Conservation (phyloP, 2,797 vertebrate genomes). For the Fratercula arctica region DNA sequence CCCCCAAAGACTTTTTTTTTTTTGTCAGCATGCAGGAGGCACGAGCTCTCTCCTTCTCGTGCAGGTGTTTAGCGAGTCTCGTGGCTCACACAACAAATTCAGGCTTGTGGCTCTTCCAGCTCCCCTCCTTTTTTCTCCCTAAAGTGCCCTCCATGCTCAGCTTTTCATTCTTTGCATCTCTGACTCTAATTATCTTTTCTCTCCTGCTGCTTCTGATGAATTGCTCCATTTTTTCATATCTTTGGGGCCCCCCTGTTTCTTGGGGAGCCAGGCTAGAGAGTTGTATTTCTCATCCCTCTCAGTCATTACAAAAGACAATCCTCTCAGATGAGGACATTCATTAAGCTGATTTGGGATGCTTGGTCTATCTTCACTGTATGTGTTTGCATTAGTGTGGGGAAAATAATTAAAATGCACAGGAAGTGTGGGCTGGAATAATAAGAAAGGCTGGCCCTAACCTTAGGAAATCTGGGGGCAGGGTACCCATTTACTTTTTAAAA, state of each 20-base stretch:
- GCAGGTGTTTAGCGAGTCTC: slow-evolving; percentile 35
- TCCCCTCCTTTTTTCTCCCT: slow-evolving; percentile 44
- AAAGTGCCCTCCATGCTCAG: slow-evolving; percentile 49
- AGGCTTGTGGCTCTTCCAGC: slow-evolving; percentile 24
- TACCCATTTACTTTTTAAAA: not conserved
- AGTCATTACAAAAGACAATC: slow-evolving; percentile 50
- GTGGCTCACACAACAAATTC: slow-evolving; percentile 39
- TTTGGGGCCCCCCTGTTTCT: slow-evolving; percentile 42
- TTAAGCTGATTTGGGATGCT: slow-evolving; percentile 51
- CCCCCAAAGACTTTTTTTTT: not conserved
- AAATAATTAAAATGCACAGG: slow-evolving; percentile 38
- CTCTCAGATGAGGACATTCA: slow-evolving; percentile 48
- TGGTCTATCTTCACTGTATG: not conserved
- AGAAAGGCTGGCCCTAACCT: not conserved
- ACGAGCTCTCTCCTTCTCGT: not conserved
- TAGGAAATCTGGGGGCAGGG: not conserved
- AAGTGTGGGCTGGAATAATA: slow-evolving; percentile 13
- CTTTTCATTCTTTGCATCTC: slow-evolving; percentile 36
- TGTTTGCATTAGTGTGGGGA: slow-evolving; percentile 6
- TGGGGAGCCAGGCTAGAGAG: slow-evolving; percentile 27
- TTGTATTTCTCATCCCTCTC: slow-evolving; percentile 33
- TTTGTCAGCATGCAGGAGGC: not conserved
- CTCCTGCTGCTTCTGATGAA: slow-evolving; percentile 70
- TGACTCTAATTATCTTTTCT: slow-evolving; percentile 66
- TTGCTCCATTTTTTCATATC: slow-evolving; percentile 28